Conservation (phyloP, 2,888 invertebrate species). For the Exocentrus adspersus region DNA sequence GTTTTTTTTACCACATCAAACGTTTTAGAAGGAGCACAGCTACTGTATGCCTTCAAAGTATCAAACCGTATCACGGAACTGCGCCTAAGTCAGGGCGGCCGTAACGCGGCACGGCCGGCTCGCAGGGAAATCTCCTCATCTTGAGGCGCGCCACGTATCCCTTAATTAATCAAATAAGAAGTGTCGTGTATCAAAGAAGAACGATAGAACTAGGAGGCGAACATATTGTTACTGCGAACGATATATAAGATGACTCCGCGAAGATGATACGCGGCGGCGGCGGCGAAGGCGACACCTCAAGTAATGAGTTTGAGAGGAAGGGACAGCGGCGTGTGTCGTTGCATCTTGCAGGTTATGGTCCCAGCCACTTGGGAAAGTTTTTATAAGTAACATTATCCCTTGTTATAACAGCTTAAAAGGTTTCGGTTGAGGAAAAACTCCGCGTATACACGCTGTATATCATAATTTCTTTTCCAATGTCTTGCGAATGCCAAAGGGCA, state of each 20-base stretch:
- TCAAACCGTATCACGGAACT: neutral
- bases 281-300: slow-evolving; percentile 32
- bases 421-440: too few species aligned
- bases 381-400: too few species aligned
- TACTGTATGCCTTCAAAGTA: neutral
- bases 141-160: slow-evolving; percentile 30
- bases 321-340: slow-evolving; percentile 27
- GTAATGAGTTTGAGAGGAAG: slow-evolving; percentile 32
- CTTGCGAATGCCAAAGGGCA: too few species aligned
- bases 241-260: slow-evolving; percentile 30
- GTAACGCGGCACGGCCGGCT: neutral
- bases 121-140: slow-evolving; percentile 21
- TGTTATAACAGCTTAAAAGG: too few species aligned
- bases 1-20: too few species aligned
- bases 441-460: too few species aligned
- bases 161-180: slow-evolving; percentile 40
- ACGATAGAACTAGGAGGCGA: slow-evolving; percentile 33
- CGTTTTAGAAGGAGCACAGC: too few species aligned
- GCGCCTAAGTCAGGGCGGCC: neutral
- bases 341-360: slow-evolving; percentile 16
- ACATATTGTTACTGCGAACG: slow-evolving; percentile 31
- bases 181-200: slow-evolving; percentile 38
- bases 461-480: too few species aligned
- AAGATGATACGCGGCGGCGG: slow-evolving; percentile 27
- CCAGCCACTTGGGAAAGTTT: too few species aligned